These are phyloP conservation scores for Laterallus jamaicensis DNA, from an alignment of 2,113 vertebrate genomes.

Conservation along the genomic window DNA sequence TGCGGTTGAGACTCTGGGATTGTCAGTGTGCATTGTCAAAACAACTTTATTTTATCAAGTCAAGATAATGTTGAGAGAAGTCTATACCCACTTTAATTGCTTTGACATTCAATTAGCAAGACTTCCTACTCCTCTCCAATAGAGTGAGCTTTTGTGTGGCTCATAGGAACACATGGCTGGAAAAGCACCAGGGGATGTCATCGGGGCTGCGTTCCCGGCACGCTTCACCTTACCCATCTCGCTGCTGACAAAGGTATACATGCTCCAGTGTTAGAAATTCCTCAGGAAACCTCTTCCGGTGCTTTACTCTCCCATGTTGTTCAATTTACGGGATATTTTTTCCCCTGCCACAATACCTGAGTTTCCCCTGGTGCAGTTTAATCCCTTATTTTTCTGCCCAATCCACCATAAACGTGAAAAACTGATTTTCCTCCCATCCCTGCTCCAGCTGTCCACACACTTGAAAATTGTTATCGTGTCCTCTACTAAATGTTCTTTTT, in stretches of 20 bases:
- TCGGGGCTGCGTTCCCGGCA: neutral
- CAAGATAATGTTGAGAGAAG: slow-evolving; percentile 60
- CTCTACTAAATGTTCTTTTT: slow-evolving; percentile 7
- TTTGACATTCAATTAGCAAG: slow-evolving; percentile 72
- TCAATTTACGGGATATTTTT: neutral
- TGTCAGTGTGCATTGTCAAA: slow-evolving; percentile 59
- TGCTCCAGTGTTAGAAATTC: neutral
- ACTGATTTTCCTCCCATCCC: neutral
- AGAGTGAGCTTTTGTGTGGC: slow-evolving; percentile 52
- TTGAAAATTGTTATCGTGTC: neutral
- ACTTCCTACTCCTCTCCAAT: slow-evolving; percentile 49
- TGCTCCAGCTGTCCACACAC: neutral
- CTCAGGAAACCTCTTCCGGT: neutral
- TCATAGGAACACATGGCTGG: slow-evolving; percentile 29
- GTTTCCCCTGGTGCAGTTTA: neutral
- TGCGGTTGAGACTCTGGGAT: slow-evolving; percentile 12
- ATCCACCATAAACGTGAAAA: neutral
- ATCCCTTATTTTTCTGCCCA: rapidly evolving
- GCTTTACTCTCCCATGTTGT: neutral
- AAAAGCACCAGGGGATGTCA: neutral
- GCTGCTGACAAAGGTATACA: neutral
- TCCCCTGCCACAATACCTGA: rapidly evolving
- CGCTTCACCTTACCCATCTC: neutral
- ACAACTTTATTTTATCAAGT: slow-evolving; percentile 69
- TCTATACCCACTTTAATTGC: slow-evolving; percentile 64